Conservation (phyloP, 2,888 invertebrate genomes). For the Anagyrus pseudococci region DNA sequence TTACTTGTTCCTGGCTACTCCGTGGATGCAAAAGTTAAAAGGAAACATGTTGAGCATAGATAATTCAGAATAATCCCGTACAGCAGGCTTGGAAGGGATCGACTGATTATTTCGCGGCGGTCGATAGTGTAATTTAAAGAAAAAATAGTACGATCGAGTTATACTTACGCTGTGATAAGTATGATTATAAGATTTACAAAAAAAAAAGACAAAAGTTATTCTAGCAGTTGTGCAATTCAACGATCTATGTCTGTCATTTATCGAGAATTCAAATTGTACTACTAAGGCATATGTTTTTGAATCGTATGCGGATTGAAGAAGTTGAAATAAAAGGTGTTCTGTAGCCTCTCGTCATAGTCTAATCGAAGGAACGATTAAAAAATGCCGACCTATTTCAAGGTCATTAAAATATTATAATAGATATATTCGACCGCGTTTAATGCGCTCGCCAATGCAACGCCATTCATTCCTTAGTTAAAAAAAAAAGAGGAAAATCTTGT, state of each 20-base stretch:
- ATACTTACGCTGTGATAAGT: constrained; percentile 58
- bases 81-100: constrained; percentile 39
- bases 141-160: constrained; percentile 46
- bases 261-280: constrained; percentile 4
- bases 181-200: constrained; percentile 47
- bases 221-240: constrained; percentile 33
- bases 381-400: constrained; percentile 19
- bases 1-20: constrained; percentile 31
- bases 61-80: constrained; percentile 36
- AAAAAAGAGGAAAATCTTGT: constrained; percentile 33
- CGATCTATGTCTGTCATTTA: constrained; percentile 20
- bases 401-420: constrained; percentile 5
- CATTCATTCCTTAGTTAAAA: constrained; percentile 44
- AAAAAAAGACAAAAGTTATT: constrained; percentile 26
- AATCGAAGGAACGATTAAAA: constrained; percentile 20
- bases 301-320: constrained; percentile 26
- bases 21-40: constrained; percentile 9
- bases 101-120: constrained; percentile 37
- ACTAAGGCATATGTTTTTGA: constrained; percentile 36
- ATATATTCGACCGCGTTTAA: constrained; percentile 24
- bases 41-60: constrained; percentile 12
- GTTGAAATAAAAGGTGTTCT: constrained; percentile 20
- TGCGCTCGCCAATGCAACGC: constrained; percentile 32
- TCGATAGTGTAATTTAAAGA: constrained; percentile 19
- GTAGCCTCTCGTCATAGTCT: constrained; percentile 29